Evolutionary conservation across 2,888 invertebrate genomes (phyloP), one percentile per base, ranked within the genome.

Genomic region (Eueremaeus valkanovi): DNA sequence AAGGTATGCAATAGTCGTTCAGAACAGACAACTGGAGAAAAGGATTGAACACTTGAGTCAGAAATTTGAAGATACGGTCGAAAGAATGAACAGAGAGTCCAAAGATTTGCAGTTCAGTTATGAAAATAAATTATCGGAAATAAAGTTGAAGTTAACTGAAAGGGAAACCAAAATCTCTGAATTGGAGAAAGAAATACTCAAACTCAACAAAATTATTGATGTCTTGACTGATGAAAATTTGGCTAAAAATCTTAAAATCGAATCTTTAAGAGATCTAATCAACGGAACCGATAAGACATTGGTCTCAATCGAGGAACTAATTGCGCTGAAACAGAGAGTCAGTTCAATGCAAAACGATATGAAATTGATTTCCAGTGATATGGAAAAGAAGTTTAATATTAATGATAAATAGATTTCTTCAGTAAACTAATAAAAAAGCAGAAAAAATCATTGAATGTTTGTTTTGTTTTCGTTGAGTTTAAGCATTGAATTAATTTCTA

Each of bases 221-320:
- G n/a, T 33, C 13, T 9, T 68, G 6, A 68, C 16, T 24, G 42
- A 68, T n/a, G 68, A 68, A 36, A 68, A 36, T 42, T 1, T 24
- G 18, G 36, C 21, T 40, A 68, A 68, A 42, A 68, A 13, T 68
- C 1, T 5, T 2, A 68, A 68, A 68, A 42, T 68, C 16, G 68
- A 68, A 21, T 36, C 68, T 18, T 42, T 68, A 13, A 68, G 42
- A 11, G 68, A 68, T 42, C 24, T 68, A 9, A 68, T 68, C 33
- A 42, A 68, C 16, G 68, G 68, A 8, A 68, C 36, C 6, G 68
- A 68, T 33, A 68, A 68, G 68, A 68, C 68, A 68, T 68, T 68
- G 42, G 68, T 68, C 1, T 68, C 68, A 27, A 42, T 42, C 13
- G 68, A 68, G 1, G 68, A 68, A 42, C 11, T 68, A 9, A 5